Percentiles rank a stretch among this genome's conserved stretches.
Evolutionary conservation across 1,140 invertebrate genomes (phyloP).

Genomic region (Oncopodura yosiiana): DNA sequence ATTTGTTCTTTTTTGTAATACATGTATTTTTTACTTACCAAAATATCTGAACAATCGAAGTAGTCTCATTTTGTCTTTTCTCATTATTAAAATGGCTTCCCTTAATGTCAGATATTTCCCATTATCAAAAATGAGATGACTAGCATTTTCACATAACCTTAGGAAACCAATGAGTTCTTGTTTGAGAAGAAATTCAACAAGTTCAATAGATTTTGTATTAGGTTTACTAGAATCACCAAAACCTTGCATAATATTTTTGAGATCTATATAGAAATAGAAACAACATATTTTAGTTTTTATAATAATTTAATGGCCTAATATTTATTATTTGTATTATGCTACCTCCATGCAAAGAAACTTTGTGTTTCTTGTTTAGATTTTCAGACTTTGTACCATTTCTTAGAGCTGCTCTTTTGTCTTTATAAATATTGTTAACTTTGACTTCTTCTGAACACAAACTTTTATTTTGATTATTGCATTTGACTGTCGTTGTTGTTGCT

Average conservation of each 20-base stretch:
- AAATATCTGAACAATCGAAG: conserved; percentile 27
- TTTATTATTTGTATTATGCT: no score
- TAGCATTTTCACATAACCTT: conserved; percentile 12
- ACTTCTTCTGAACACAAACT: no score
- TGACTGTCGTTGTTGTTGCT: no score
- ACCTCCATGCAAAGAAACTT: no score
- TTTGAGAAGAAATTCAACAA: conserved; percentile 23
- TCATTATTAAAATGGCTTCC: conserved; percentile 24
- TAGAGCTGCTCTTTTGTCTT: no score
- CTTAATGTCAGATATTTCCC: conserved; percentile 15
- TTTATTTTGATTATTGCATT: no score
- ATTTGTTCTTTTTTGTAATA: not conserved
- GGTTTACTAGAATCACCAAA: conserved; percentile 28
- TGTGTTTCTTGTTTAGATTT: no score
- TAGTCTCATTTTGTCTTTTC: conserved; percentile 16
- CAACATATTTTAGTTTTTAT: no score
- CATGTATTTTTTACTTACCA: conserved; percentile 8
- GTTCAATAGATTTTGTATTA: conserved; percentile 13
- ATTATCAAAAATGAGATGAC: not conserved
- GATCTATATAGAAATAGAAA: conserved; percentile 14
- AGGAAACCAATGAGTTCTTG: conserved; percentile 27
- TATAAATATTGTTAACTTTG: no score
- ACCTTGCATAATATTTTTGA: conserved; percentile 30
- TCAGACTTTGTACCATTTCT: no score
- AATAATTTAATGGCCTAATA: not conserved